Percentiles rank a stretch among this genome's conserved stretches.
Evolutionary conservation across 2,113 vertebrate genomes (phyloP).

Genomic region (Turnix velox): DNA sequence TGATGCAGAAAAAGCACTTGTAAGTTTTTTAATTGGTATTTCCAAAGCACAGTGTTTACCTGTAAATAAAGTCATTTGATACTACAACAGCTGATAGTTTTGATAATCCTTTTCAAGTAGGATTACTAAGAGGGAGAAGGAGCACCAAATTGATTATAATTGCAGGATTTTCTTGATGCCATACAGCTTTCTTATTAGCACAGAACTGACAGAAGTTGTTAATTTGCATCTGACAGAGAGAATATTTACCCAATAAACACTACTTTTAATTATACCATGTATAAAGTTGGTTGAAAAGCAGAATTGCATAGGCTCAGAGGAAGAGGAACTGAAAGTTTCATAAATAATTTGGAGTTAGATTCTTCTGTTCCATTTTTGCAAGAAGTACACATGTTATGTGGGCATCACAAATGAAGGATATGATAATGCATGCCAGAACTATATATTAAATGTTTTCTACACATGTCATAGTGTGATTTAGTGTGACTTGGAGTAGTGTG

Average conservation of each 20-base stretch:
- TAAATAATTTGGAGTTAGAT: neutral
- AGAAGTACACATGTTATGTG: neutral
- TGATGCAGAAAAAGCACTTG: neutral
- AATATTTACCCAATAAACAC: neutral
- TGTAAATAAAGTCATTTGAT: neutral
- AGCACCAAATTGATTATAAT: neutral
- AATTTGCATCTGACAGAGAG: rapidly evolving
- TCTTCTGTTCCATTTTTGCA: neutral
- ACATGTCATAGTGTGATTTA: neutral
- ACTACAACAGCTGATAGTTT: neutral
- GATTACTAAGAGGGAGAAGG: neutral
- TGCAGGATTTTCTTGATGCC: neutral
- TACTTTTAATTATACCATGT: neutral
- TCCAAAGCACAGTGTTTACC: neutral
- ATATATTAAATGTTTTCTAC: neutral
- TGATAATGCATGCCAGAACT: neutral
- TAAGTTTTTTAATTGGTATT: neutral
- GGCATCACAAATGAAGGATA: neutral
- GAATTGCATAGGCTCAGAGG: neutral
- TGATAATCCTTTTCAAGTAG: neutral
- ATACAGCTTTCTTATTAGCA: neutral
- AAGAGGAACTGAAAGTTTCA: neutral
- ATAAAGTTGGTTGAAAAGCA: neutral
- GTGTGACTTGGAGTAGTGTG: neutral
- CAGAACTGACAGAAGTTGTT: neutral